Evolutionary conservation across 2,888 invertebrate genomes (phyloP).

Genomic region (Heteromurus nitidus): DNA sequence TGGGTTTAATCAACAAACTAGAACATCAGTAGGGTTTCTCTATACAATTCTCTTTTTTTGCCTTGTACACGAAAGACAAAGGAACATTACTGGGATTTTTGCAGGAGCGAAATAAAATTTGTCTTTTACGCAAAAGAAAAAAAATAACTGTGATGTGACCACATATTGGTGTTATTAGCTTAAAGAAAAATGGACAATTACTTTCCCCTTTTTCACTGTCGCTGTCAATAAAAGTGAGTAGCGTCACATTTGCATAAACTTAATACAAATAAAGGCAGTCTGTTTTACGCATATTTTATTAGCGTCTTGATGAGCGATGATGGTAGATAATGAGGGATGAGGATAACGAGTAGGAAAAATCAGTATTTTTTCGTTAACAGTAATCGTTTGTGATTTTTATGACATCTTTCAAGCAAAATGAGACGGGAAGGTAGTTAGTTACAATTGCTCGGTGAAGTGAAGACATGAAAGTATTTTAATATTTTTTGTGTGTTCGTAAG

Average conservation of each 20-base stretch:
- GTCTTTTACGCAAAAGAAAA: no score
- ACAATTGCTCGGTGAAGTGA: no score
- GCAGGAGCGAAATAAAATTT: no score
- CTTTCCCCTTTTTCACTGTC: slow-evolving; percentile 24
- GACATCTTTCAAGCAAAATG: slow-evolving; percentile 29
- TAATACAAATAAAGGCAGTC: background rate
- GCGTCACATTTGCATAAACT: slow-evolving; percentile 18
- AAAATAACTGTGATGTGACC: no score
- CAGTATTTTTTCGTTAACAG: slow-evolving; percentile 1
- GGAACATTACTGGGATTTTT: no score
- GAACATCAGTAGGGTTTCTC: no score
- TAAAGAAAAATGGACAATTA: background rate
- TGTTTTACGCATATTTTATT: background rate
- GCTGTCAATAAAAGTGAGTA: background rate
- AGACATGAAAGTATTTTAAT: no score
- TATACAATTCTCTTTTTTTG: no score
- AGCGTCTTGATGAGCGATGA: background rate
- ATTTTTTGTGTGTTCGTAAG: no score
- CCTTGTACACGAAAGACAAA: no score
- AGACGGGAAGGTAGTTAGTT: background rate
- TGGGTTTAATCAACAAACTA: no score
- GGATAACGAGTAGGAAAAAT: slow-evolving; percentile 9
- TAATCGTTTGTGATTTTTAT: slow-evolving; percentile 47
- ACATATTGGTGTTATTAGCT: no score
- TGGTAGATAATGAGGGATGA: slow-evolving; percentile 33